Evolutionary conservation across 1,140 invertebrate genomes (phyloP).

Genomic region (Papilio polytes): DNA sequence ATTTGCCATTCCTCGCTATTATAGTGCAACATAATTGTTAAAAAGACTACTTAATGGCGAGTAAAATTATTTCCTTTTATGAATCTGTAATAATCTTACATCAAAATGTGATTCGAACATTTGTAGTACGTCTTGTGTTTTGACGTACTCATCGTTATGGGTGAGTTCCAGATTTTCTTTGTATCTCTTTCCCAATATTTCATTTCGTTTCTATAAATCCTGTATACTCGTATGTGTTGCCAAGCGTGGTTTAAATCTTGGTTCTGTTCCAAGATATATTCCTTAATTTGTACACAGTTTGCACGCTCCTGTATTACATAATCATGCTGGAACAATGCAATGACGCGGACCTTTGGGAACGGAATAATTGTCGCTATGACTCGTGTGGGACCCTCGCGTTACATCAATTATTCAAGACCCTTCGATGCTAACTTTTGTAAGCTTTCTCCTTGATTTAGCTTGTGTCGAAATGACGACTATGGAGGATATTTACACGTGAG

Average conservation of each 20-base stretch:
- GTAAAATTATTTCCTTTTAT: too few species aligned
- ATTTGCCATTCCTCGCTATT: too few species aligned
- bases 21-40: too few species aligned
- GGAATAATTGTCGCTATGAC: constrained; percentile 44
- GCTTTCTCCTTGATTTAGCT: background rate
- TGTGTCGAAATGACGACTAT: background rate
- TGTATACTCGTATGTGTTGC: background rate
- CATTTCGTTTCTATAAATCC: background rate
- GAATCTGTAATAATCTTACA: too few species aligned
- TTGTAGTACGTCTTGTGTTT: too few species aligned
- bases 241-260: constrained; percentile 42
- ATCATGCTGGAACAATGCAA: constrained; percentile 45
- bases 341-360: constrained; percentile 43
- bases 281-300: constrained; percentile 47
- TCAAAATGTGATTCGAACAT: too few species aligned
- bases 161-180: background rate
- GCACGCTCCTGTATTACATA: constrained; percentile 43
- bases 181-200: background rate
- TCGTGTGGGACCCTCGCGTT: constrained; percentile 42
- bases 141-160: too few species aligned
- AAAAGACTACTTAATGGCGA: too few species aligned
- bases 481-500: background rate
- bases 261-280: constrained; percentile 51
- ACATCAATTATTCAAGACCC: constrained; percentile 62
- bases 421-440: constrained; percentile 47